A percentile compares a stretch with the other conserved stretches of the same genome.
Evolutionary conservation across 2,113 vertebrate genomes (phyloP).

Genomic region (Ploceus nigricollis): DNA sequence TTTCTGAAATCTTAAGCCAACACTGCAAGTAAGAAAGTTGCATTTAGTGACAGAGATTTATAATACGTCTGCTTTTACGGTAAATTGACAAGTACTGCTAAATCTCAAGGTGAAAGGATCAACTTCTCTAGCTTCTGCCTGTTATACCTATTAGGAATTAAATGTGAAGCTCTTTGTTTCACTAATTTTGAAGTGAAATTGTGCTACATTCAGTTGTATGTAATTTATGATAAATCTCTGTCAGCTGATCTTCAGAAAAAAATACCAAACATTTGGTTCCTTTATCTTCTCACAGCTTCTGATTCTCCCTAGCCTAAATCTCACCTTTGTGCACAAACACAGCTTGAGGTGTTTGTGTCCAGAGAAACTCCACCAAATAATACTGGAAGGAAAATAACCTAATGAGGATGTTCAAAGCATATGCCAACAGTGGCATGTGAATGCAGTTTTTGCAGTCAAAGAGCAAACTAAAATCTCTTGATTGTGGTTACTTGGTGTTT

Average conservation of each 20-base stretch:
- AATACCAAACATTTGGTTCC: neutral
- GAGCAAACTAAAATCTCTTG: conserved; percentile 48
- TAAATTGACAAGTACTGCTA: neutral
- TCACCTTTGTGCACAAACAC: neutral
- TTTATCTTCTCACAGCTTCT: neutral
- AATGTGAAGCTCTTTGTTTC: neutral
- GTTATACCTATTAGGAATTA: neutral
- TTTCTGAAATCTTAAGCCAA: neutral
- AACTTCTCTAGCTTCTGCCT: neutral
- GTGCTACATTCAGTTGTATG: neutral
- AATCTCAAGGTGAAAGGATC: neutral
- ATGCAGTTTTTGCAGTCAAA: conserved; percentile 36
- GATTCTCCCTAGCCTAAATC: neutral
- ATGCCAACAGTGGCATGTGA: conserved; percentile 19
- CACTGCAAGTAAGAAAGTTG: neutral
- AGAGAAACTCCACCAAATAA: conserved; percentile 14
- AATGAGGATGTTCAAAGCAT: neutral
- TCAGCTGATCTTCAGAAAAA: neutral
- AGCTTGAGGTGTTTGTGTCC: neutral
- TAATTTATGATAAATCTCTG: neutral
- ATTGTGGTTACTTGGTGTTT: conserved; percentile 57
- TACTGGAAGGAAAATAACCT: conserved; percentile 25
- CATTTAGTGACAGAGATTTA: neutral
- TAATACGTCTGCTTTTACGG: neutral
- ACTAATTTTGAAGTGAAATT: neutral